Evolutionary conservation across 2,113 vertebrate species (phyloP), one percentile per base, ranked within the genome.

Genomic region (Marmota monax): DNA sequence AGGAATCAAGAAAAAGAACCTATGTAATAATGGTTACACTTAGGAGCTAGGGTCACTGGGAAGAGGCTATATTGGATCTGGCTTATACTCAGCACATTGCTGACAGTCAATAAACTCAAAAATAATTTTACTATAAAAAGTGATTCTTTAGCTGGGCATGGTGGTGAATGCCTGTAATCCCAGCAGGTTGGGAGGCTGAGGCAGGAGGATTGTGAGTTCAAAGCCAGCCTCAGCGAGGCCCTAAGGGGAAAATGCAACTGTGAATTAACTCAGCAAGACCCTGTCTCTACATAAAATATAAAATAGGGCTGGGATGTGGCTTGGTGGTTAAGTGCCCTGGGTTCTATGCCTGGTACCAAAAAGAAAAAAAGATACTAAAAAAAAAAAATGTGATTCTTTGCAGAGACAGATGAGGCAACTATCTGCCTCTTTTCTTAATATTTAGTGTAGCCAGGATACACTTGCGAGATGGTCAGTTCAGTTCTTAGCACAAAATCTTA

Each of bases 361-460:
- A 51, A 51, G 48, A 51, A 51, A 51, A 51, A 51, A 51, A 51
- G 10, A 51, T 51, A 51, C 48, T 51, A 51, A 51, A 51, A 51
- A 48, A 48, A 51, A 51, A 84, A 96, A 93, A 88, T 69, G 32
- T 9, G 51, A 85, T 91, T 92, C 32, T 95, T 94, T 91, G n/a
- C 61, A 74, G 63, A 93, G n/a, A 10, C 11, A 83, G 17, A 61
- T 85, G 11, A 88, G n/a, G 86, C 45, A 95, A 88, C 72, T 61
- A 51, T 42, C 8, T 45, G 20, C 5, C n/a, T 39, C 39, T 90
- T 92, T 96, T 78, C 74, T 89, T 67, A 93, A 56, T 42, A 51
- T 8, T 63, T 39, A 63, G 51, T 67, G 65, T 16, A 76, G 27
- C 79, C 20, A 63, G 85, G 51, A 29, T 14, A 23, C 51, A 83